Base-by-base conservation (phyloP, 2,797 vertebrate species). In the Glossophaga mutica region DNA sequence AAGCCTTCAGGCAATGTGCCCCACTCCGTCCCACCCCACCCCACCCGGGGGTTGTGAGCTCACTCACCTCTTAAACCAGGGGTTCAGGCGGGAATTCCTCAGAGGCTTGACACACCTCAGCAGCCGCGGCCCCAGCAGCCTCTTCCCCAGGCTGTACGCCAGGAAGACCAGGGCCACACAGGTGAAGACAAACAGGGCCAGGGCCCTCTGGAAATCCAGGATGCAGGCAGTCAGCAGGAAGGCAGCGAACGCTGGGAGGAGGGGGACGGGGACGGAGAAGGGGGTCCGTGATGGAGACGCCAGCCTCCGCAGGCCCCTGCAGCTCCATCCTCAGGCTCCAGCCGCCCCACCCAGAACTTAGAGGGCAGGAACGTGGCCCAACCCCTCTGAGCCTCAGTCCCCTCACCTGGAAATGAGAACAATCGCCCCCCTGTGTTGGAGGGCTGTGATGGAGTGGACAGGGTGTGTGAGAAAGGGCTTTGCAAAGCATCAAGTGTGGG, bases 31-130 rank as follows among this genome's bases (percentile, higher is more conserved):
- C 34, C 34, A 8, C 57, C 76, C 48, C 46, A 5, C 55, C 78
- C 55, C 3, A 7, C 6, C n/a, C 5, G 24, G 65, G 15, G 48
- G 71, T 34, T 46, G 26, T 19, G 59, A 42, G 71, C 76, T 85
- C 67, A 98, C 99, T 99, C 97, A 99, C 99, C 99, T 99, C 98
- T 99, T 99, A 26, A 99, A 91, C 99, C 99, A 98, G 97, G 98
- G 98, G 4, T 96, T 97, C 62, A 93, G 98, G 81, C 98, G 98
- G 94, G 97, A 98, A 78, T 84, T 97, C 7, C 86, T 67, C 42
- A 93, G 24, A 0, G 99, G 99, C 22, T 0, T 97, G 94, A 99
- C 98, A 96, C 98, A 98, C 5, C 6, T 85, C 71, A 92, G 90
- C 90, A 99, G 98, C 67, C 96, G 98, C 22, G 99, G 93, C 48